These are phyloP conservation scores for Nasonia oneida DNA, from an alignment of 2,888 invertebrate genomes.

Conservation along the genomic window DNA sequence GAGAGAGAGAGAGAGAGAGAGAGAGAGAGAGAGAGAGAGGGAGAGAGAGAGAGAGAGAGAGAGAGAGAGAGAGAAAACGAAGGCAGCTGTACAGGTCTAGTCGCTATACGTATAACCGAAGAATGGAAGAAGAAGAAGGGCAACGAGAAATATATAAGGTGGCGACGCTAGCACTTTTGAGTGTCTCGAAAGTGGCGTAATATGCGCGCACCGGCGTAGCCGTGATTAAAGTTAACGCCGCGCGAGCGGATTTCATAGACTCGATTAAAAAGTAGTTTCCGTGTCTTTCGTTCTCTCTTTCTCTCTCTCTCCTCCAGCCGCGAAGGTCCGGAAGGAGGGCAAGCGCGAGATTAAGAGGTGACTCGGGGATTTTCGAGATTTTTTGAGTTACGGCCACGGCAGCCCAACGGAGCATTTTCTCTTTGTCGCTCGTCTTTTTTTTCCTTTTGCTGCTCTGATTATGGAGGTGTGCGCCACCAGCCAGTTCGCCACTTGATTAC, in stretches of 20 bases:
- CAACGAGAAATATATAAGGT: constrained; percentile 17
- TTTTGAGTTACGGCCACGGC: constrained; percentile 9
- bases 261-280: constrained; percentile 27
- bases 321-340: constrained; percentile 1
- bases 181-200: constrained; percentile 51
- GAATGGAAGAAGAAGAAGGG: constrained; percentile 8
- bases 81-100: too few relatives aligned
- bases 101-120: not conserved
- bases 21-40: too few relatives aligned
- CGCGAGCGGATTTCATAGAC: constrained; percentile 45
- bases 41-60: too few relatives aligned
- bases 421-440: not conserved
- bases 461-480: not conserved
- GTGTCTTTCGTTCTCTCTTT: not conserved
- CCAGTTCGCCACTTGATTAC: constrained; percentile 41
- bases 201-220: constrained; percentile 31
- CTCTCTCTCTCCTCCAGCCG: not conserved
- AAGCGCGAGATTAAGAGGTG: constrained; percentile 3
- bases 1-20: too few relatives aligned
- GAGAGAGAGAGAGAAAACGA: too few relatives aligned
- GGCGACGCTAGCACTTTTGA: constrained; percentile 46
- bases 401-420: not conserved
- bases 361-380: constrained; percentile 23
- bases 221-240: constrained; percentile 60
- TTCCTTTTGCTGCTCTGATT: not conserved